phyloP scores from a whole-genome alignment of 2,797 vertebrate species.

The Malurus leucopterus region DNA sequence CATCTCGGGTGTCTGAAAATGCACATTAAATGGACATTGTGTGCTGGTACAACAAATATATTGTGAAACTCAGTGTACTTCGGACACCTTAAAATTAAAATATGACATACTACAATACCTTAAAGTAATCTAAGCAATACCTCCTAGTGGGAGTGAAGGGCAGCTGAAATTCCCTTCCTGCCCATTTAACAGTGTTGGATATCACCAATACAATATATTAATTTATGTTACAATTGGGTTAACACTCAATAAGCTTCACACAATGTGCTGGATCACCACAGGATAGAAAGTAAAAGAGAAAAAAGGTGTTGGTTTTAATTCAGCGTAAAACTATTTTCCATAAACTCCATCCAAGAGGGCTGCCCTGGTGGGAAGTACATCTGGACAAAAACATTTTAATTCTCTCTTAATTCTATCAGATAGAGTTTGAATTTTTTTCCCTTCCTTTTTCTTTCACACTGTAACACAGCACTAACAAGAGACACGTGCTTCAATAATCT shows the following conservation, averaged over 20 bases:
- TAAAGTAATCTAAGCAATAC: background rate
- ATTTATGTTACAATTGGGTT: background rate
- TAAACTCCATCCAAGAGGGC: background rate
- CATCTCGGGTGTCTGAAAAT: slow-evolving; percentile 79
- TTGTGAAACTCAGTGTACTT: background rate
- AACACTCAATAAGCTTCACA: background rate
- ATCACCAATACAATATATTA: background rate
- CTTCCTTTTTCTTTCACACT: background rate
- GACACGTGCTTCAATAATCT: background rate
- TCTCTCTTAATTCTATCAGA: background rate
- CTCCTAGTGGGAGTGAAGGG: background rate
- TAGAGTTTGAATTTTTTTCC: background rate
- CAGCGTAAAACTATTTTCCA: background rate
- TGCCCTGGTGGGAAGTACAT: background rate
- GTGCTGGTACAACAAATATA: background rate
- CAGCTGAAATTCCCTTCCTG: background rate
- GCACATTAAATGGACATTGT: background rate
- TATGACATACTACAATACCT: background rate
- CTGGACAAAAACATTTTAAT: background rate
- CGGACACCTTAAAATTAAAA: background rate
- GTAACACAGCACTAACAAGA: background rate
- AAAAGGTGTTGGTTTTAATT: background rate
- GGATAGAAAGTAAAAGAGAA: background rate
- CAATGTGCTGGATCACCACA: rapidly evolving
- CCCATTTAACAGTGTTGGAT: background rate